phyloP scores from a whole-genome alignment of 2,113 vertebrate species.

The Malurus cyaneus region DNA sequence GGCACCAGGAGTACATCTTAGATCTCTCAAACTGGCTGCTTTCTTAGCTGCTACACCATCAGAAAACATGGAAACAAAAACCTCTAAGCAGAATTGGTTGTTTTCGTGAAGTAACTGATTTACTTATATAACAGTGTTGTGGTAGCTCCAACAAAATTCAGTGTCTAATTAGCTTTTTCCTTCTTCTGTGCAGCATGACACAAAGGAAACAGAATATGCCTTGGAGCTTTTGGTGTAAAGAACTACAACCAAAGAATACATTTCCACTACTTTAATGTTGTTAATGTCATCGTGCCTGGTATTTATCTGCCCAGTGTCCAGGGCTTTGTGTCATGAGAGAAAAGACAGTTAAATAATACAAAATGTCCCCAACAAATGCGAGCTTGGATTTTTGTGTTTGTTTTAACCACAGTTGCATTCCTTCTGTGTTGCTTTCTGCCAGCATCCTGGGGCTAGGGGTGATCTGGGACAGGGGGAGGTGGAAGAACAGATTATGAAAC shows the following conservation, averaged over 20 bases:
- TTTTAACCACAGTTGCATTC: background rate
- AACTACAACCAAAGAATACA: background rate
- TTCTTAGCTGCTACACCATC: background rate
- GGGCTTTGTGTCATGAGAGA: background rate
- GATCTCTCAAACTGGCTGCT: background rate
- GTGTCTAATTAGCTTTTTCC: background rate
- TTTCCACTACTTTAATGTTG: background rate
- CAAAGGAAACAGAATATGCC: background rate
- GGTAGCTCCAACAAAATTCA: background rate
- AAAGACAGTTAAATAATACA: background rate
- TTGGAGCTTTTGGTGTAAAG: background rate
- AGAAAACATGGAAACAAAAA: background rate
- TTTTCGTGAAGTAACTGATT: background rate
- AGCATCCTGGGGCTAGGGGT: background rate
- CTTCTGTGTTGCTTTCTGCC: background rate
- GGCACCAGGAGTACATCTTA: background rate
- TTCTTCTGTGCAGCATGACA: background rate
- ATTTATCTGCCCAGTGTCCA: background rate
- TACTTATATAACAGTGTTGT: background rate
- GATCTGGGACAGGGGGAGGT: background rate
- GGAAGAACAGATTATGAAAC: background rate
- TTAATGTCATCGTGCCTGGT: background rate
- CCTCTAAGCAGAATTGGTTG: background rate
- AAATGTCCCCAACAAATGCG: background rate
- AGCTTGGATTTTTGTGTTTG: background rate